phyloP scores from a whole-genome alignment of 1,140 invertebrate species.

The Calosoma granatense region DNA sequence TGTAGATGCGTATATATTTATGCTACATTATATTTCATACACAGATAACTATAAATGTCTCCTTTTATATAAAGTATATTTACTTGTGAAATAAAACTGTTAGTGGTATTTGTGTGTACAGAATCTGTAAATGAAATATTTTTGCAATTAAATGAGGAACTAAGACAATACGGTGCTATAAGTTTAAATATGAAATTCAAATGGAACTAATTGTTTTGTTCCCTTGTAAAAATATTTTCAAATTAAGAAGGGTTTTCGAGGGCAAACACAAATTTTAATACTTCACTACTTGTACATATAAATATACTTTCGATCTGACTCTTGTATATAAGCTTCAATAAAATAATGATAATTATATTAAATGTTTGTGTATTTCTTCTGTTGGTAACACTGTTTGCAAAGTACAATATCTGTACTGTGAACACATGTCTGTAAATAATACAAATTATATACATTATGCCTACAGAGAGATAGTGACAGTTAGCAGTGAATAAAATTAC shows the following conservation, averaged over 20 bases:
- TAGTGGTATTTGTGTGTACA: not conserved
- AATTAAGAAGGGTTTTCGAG: not conserved
- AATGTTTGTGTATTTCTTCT: too few species aligned
- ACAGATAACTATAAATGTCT: not conserved
- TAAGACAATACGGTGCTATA: conserved; percentile 3
- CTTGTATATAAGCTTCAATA: not conserved
- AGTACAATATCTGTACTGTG: too few species aligned
- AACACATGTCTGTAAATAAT: too few species aligned
- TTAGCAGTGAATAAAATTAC: too few species aligned
- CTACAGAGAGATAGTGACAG: too few species aligned
- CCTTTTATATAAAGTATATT: not conserved
- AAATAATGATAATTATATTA: not conserved
- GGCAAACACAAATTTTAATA: not conserved
- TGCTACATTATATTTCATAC: not conserved
- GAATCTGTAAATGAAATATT: conserved; percentile 4
- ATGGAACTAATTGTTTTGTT: conserved; percentile 1
- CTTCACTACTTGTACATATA: not conserved
- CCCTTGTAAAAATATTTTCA: not conserved
- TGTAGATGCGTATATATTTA: too few species aligned
- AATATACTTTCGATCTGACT: not conserved
- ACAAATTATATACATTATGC: too few species aligned
- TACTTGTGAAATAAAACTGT: not conserved
- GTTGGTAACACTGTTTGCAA: too few species aligned
- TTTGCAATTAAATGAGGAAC: not conserved
- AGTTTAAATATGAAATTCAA: conserved; percentile 5